A percentile compares a stretch with the other conserved stretches of the same genome.
phyloP scores from a whole-genome alignment of 2,888 invertebrate genomes.

The Microctonus hyperodae region DNA sequence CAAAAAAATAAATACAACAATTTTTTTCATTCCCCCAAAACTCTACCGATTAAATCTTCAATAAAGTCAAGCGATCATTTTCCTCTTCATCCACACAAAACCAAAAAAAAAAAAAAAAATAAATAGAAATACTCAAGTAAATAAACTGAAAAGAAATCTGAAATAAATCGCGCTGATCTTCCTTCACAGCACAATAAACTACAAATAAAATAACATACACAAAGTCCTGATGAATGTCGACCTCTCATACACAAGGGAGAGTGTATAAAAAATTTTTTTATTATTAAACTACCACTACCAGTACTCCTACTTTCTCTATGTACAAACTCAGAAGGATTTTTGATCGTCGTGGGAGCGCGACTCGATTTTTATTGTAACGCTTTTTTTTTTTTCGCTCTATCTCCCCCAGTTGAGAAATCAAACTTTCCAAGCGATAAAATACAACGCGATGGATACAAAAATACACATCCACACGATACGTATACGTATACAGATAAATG shows the following conservation, averaged over 20 bases:
- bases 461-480: too few relatives aligned
- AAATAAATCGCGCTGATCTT: background rate
- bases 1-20: too few relatives aligned
- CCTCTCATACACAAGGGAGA: background rate
- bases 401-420: slow-evolving; percentile 50
- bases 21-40: background rate
- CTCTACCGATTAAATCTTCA: background rate
- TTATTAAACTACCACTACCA: slow-evolving; percentile 57
- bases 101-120: background rate
- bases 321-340: slow-evolving; percentile 36
- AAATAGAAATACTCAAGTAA: background rate
- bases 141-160: background rate
- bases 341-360: slow-evolving; percentile 62
- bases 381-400: slow-evolving; percentile 43
- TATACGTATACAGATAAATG: too few relatives aligned
- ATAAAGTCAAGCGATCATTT: background rate
- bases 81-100: background rate
- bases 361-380: slow-evolving; percentile 49
- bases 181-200: background rate
- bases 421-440: slow-evolving; percentile 60
- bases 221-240: background rate
- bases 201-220: background rate
- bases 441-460: too few relatives aligned
- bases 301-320: slow-evolving; percentile 30
- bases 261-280: slow-evolving; percentile 53